Percentiles rank a stretch among this genome's conserved stretches.
phyloP scores from a whole-genome alignment of 92 coral and sea anemone species.

The Epizoanthus stellaris region DNA sequence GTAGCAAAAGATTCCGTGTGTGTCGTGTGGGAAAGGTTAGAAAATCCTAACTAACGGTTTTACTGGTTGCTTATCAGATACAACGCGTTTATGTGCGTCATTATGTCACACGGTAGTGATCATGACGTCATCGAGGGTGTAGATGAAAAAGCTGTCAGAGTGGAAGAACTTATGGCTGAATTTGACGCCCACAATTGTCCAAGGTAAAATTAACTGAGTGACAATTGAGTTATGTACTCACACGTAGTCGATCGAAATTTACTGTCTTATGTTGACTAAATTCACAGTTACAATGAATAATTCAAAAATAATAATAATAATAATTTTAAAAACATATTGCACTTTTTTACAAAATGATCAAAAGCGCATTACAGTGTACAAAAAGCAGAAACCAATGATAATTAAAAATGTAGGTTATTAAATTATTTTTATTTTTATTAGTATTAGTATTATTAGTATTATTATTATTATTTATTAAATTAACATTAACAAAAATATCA shows the following conservation, averaged over 20 bases:
- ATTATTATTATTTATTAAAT: too few relatives aligned
- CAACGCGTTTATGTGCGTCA: slow-evolving; percentile 16
- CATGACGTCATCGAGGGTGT: slow-evolving; percentile 33
- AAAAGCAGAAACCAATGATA: too few relatives aligned
- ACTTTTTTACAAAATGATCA: too few relatives aligned
- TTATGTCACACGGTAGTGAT: slow-evolving; percentile 43
- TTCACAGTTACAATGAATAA: background rate
- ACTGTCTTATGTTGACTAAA: background rate
- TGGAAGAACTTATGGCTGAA: slow-evolving; percentile 20
- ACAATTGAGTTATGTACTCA: background rate
- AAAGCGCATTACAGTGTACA: too few relatives aligned
- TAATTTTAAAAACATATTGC: too few relatives aligned
- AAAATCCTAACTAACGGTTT: too few relatives aligned
- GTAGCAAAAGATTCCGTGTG: too few relatives aligned
- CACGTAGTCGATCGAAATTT: background rate
- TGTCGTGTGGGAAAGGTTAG: too few relatives aligned
- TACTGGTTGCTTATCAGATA: background rate
- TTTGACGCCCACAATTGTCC: slow-evolving; percentile 40
- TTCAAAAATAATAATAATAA: background rate
- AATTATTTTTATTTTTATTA: too few relatives aligned
- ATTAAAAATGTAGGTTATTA: too few relatives aligned
- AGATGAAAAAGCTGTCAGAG: slow-evolving; percentile 11
- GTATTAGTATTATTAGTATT: too few relatives aligned
- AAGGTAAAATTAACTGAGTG: slow-evolving; percentile 2
- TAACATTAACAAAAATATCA: too few relatives aligned